Percentiles rank a stretch among this genome's conserved stretches.
Evolutionary conservation across 2,888 invertebrate species (phyloP).

Genomic region (Tinea pellionella): DNA sequence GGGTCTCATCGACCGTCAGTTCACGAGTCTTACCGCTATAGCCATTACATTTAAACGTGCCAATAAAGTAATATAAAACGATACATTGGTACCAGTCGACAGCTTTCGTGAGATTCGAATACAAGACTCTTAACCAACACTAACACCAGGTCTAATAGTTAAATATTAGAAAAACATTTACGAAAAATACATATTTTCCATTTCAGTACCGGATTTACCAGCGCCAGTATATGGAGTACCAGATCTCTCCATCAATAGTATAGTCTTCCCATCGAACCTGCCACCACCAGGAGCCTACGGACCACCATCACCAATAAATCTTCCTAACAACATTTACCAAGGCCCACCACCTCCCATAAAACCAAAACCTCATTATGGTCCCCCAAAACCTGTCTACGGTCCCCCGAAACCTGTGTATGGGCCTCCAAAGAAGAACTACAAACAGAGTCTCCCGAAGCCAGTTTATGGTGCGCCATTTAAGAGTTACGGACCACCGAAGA

Average conservation of each 20-base stretch:
- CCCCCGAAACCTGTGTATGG: conserved; percentile 48
- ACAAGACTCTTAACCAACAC: too few species aligned
- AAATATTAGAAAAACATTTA: too few species aligned
- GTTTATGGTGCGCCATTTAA: conserved; percentile 44
- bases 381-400: conserved; percentile 53
- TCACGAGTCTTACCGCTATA: too few species aligned
- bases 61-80: too few species aligned
- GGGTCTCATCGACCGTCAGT: too few species aligned
- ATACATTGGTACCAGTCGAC: too few species aligned
- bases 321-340: conserved; percentile 23
- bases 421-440: conserved; percentile 41
- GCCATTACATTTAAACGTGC: too few species aligned
- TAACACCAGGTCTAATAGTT: too few species aligned
- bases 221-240: conserved; percentile 72
- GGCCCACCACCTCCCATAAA: conserved; percentile 32
- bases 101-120: too few species aligned
- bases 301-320: conserved; percentile 52
- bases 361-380: conserved; percentile 52
- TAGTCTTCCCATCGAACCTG: conserved; percentile 25
- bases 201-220: conserved; percentile 56
- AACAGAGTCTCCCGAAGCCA: conserved; percentile 38
- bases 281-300: conserved; percentile 57
- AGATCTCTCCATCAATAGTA: conserved; percentile 43
- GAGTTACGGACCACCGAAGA: conserved; percentile 32
- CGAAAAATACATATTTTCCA: conserved; percentile 21